These are phyloP conservation scores for Macrosoma leucophasiata DNA, from an alignment of 2,888 invertebrate species.

Conservation along the genomic window DNA sequence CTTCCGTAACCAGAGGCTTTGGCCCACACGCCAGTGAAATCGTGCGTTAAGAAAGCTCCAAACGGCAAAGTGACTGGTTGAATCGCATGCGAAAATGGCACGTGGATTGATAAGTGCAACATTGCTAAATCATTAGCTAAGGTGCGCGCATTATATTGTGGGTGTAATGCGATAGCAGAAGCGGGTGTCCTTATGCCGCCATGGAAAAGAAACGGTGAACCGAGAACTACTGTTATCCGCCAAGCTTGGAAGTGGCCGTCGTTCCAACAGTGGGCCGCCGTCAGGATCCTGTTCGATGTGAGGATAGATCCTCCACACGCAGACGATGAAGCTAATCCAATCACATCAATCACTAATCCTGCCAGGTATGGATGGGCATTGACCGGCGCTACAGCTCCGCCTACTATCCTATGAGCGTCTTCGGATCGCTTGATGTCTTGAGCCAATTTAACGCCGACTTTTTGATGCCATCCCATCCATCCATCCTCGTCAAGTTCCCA, in stretches of 20 bases:
- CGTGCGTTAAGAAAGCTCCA: slow-evolving; percentile 31
- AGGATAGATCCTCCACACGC: slow-evolving; percentile 55
- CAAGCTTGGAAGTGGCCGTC: slow-evolving; percentile 48
- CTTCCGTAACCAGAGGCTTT: slow-evolving; percentile 52
- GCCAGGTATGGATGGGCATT: slow-evolving; percentile 51
- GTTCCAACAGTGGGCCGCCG: slow-evolving; percentile 60
- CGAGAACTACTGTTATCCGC: slow-evolving; percentile 49
- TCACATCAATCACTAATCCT: slow-evolving; percentile 46
- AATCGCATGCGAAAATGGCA: slow-evolving; percentile 36
- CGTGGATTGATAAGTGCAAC: slow-evolving; percentile 38
- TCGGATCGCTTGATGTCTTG: slow-evolving; percentile 39
- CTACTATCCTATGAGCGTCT: slow-evolving; percentile 42
- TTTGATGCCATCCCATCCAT: slow-evolving; percentile 42
- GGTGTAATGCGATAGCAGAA: slow-evolving; percentile 39
- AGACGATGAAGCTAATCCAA: slow-evolving; percentile 38
- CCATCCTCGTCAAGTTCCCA: slow-evolving; percentile 22
- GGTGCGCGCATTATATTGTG: slow-evolving; percentile 38
- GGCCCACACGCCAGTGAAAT: slow-evolving; percentile 37
- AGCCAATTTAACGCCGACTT: slow-evolving; percentile 46
- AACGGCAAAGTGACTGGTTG: slow-evolving; percentile 41
- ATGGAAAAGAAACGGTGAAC: slow-evolving; percentile 46
- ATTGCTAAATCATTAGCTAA: slow-evolving; percentile 57
- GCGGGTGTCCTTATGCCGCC: slow-evolving; percentile 45
- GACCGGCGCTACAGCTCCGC: slow-evolving; percentile 44
- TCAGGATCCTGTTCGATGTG: slow-evolving; percentile 40